Base-by-base conservation (phyloP, 2,797 vertebrate genomes). In the Mormyrops attenuatus region DNA sequence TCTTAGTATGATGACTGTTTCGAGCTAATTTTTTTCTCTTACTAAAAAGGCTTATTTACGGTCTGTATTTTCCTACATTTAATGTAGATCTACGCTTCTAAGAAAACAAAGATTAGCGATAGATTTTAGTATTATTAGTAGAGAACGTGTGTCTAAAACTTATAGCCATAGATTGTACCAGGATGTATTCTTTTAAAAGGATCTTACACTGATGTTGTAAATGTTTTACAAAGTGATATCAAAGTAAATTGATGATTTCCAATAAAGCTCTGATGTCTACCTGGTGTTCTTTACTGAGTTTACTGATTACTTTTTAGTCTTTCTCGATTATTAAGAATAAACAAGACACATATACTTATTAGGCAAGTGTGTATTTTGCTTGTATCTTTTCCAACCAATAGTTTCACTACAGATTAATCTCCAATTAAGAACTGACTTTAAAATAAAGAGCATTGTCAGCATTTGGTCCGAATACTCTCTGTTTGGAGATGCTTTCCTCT, bases 151-250 rank as follows among this genome's bases (percentile, higher is more conserved):
- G 87, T 92, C 30, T 92, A 90, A 93, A 92, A 92, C 91, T 90
- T 92, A 93, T 93, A 93, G 87, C 90, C 88, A 50, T 85, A 38
- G 50, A 82, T 90, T 90, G 90, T 90, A 87, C 90, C 90, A 91
- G 92, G 91, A 92, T 91, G 92, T 90, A 91, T 90, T 91, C 88
- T 92, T 95, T 93, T 95, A 95, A 96, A 96, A 94, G 92, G 91
- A 91, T 93, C 95, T 93, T 95, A 95, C 93, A 94, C 95, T 93
- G 85, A 89, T 91, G 85, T 92, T 91, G 85, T 92, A 91, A 92
- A 92, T 91, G 90, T 93, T 95, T 93, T 95, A 93, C 93, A 94
- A 92, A 92, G 94, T 94, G 95, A 91, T 94, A 96, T 95, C 96
- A 96, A 94, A 91, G 73, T 90, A 82, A 92, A 93, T 92, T 92